Percentiles rank a stretch among this genome's conserved stretches.
phyloP scores from a whole-genome alignment of 2,797 vertebrate species.

The Channallabes apus region DNA sequence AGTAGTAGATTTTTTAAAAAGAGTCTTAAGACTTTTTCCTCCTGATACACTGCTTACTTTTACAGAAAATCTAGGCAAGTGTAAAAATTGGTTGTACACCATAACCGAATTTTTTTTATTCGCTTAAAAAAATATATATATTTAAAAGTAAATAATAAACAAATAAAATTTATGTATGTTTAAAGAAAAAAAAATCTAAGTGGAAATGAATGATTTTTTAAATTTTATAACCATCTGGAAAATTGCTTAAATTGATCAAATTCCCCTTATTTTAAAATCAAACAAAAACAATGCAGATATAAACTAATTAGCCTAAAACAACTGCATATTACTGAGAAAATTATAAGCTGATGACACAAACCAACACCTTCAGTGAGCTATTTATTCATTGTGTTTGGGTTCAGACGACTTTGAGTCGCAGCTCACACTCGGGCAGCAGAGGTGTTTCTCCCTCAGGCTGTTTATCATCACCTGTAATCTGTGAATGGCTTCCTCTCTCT shows the following conservation, averaged over 20 bases:
- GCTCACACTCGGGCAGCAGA: too few species aligned
- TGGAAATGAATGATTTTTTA: background rate
- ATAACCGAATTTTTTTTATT: too few species aligned
- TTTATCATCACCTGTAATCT: constrained; percentile 81
- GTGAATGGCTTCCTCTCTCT: constrained; percentile 84
- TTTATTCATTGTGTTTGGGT: background rate
- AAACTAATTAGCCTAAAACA: background rate
- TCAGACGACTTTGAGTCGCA: background rate
- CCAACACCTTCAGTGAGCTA: background rate
- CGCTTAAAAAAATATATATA: too few species aligned
- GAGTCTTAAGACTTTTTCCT: background rate
- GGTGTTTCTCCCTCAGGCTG: background rate
- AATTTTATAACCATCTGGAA: background rate
- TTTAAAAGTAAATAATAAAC: too few species aligned
- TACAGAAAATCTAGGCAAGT: background rate
- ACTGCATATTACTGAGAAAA: background rate
- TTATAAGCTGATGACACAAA: background rate
- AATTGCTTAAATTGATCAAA: background rate
- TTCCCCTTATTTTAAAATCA: too few species aligned
- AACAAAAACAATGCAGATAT: background rate
- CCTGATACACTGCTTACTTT: background rate
- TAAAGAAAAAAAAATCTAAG: background rate
- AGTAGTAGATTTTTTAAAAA: background rate
- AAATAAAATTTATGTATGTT: background rate
- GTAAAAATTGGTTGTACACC: background rate